Evolutionary conservation across 2,888 invertebrate genomes (phyloP).

Genomic region (Zonitis immaculata): DNA sequence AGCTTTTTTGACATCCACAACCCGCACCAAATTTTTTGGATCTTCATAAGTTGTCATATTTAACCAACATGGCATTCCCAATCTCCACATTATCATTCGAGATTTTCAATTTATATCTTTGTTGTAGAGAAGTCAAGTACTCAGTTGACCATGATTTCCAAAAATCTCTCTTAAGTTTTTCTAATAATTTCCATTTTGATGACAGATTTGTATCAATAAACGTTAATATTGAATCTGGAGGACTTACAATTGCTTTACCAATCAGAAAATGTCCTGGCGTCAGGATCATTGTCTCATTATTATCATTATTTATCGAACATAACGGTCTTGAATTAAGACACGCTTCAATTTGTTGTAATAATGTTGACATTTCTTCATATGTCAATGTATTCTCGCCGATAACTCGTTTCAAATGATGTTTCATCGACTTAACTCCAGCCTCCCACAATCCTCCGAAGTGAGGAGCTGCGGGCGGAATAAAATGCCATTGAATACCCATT

Average conservation of each 20-base stretch:
- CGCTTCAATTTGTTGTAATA: constrained; percentile 8
- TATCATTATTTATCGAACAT: neutral
- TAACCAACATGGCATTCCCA: constrained; percentile 5
- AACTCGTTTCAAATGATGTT: constrained; percentile 5
- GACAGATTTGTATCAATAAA: too few species aligned
- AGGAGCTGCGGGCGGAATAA: constrained; percentile 5
- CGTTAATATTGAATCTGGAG: too few species aligned
- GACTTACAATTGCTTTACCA: neutral
- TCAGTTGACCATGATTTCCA: constrained; percentile 8
- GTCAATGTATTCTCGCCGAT: constrained; percentile 1
- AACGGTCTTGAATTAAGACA: constrained; percentile 11
- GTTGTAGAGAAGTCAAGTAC: constrained; percentile 10
- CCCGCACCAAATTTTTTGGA: too few species aligned
- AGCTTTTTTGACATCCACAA: too few species aligned
- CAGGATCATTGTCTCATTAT: constrained; percentile 1
- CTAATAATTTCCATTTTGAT: constrained; percentile 9
- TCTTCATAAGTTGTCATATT: constrained; percentile 4
- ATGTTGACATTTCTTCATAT: constrained; percentile 8
- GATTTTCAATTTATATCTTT: constrained; percentile 9
- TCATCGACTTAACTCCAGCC: constrained; percentile 4
- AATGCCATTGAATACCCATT: constrained; percentile 2
- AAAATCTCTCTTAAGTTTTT: constrained; percentile 3
- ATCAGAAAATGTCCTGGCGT: constrained; percentile 13
- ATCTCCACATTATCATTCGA: neutral
- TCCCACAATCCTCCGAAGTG: constrained; percentile 12